These are phyloP conservation scores for Hypercompe scribonia DNA, from an alignment of 2,888 invertebrate genomes.

Conservation along the genomic window DNA sequence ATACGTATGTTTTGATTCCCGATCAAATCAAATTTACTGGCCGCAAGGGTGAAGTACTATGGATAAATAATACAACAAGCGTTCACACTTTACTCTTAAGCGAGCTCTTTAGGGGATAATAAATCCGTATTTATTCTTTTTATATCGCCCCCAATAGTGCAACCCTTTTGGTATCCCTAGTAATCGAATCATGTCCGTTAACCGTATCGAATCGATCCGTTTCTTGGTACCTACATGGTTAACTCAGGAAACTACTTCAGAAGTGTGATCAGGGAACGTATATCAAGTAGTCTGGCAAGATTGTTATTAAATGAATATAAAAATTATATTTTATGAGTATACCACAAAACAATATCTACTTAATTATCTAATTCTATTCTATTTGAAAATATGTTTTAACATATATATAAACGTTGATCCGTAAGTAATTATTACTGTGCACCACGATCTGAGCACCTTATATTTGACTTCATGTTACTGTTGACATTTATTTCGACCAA, in stretches of 20 bases:
- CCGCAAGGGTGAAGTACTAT: constrained; percentile 70
- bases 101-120: constrained; percentile 83
- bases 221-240: constrained; percentile 29
- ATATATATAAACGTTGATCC: background rate
- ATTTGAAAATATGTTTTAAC: background rate
- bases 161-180: constrained; percentile 62
- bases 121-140: constrained; percentile 87
- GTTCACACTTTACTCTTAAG: constrained; percentile 84
- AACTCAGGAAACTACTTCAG: background rate
- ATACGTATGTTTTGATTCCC: constrained; percentile 77
- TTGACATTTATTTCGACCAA: no score
- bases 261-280: background rate
- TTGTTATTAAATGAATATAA: background rate
- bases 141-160: constrained; percentile 67
- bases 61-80: constrained; percentile 82
- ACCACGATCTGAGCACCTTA: background rate
- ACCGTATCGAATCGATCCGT: constrained; percentile 80
- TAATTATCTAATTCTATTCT: no score
- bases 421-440: background rate
- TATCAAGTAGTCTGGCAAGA: background rate
- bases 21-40: constrained; percentile 78
- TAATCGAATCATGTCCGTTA: constrained; percentile 79
- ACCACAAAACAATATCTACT: background rate
- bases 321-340: background rate
- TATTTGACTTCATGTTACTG: no score